These are phyloP conservation scores for Phenacoccus solenopsis DNA, from an alignment of 1,140 invertebrate genomes.

Conservation along the genomic window DNA sequence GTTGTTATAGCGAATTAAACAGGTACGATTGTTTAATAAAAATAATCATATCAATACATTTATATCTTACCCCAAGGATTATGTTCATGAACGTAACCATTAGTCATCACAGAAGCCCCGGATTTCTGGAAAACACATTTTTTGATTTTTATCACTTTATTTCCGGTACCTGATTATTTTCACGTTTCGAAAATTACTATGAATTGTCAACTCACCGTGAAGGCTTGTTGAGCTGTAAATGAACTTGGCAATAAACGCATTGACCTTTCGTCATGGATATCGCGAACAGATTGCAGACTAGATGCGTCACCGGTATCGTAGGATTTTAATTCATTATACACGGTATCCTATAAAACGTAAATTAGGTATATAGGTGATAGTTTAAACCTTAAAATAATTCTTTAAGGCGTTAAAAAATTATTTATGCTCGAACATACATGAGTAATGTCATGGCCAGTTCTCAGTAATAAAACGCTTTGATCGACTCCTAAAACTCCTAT, in stretches of 20 bases:
- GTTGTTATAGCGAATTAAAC: too few relatives aligned
- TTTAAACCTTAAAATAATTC: background rate
- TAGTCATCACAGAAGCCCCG: slow-evolving; percentile 62
- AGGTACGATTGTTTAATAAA: too few relatives aligned
- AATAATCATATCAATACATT: too few relatives aligned
- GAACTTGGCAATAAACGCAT: slow-evolving; percentile 50
- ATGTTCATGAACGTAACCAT: slow-evolving; percentile 47
- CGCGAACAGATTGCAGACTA: background rate
- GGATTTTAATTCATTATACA: slow-evolving; percentile 5
- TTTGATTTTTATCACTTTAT: background rate
- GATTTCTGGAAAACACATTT: slow-evolving; percentile 51
- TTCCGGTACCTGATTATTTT: background rate
- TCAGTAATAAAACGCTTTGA: slow-evolving; percentile 65
- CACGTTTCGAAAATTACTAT: too few relatives aligned
- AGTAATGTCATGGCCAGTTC: slow-evolving; percentile 48
- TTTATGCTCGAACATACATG: slow-evolving; percentile 32
- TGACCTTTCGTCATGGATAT: slow-evolving; percentile 27
- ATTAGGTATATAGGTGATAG: too few relatives aligned
- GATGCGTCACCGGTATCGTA: background rate
- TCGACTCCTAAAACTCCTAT: slow-evolving; percentile 77
- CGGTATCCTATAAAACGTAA: background rate
- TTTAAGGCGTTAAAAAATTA: background rate
- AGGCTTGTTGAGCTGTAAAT: slow-evolving; percentile 48
- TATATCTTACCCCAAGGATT: slow-evolving; percentile 45
- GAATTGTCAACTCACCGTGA: slow-evolving; percentile 39